Percentiles rank a stretch among this genome's conserved stretches.
phyloP scores from a whole-genome alignment of 2,797 vertebrate species.

The Sphenopsis melanotis region DNA sequence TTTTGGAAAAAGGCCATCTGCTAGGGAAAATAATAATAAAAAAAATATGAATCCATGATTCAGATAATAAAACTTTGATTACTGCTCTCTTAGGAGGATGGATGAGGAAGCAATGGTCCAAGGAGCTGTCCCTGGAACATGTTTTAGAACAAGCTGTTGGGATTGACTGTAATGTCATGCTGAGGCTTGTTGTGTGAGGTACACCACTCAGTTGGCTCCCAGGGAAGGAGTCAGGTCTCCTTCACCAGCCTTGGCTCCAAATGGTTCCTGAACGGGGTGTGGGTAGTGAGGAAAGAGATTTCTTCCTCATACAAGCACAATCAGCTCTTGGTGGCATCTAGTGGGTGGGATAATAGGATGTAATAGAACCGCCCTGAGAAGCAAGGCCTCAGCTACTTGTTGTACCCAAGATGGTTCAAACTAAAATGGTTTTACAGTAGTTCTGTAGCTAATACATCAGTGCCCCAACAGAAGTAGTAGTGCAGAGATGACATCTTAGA shows the following conservation, averaged over 20 bases:
- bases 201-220: neutral
- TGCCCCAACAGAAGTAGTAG: neutral
- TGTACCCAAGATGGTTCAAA: neutral
- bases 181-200: neutral
- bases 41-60: neutral
- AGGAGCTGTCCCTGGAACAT: neutral
- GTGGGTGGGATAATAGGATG: neutral
- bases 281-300: neutral
- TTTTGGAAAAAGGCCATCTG: slow-evolving; percentile 24
- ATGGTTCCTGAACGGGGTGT: neutral
- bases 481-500: neutral
- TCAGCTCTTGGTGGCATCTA: neutral
- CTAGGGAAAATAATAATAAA: neutral
- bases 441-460: neutral
- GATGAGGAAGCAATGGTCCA: neutral
- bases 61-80: slow-evolving; percentile 15
- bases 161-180: neutral
- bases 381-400: neutral
- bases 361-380: neutral
- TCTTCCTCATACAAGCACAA: neutral
- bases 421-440: neutral
- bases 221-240: neutral
- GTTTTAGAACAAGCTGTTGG: neutral
- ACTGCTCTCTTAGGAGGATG: neutral
- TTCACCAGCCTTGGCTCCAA: neutral